phyloP scores from a whole-genome alignment of 2,888 invertebrate genomes.

The Celastrina argiolus region DNA sequence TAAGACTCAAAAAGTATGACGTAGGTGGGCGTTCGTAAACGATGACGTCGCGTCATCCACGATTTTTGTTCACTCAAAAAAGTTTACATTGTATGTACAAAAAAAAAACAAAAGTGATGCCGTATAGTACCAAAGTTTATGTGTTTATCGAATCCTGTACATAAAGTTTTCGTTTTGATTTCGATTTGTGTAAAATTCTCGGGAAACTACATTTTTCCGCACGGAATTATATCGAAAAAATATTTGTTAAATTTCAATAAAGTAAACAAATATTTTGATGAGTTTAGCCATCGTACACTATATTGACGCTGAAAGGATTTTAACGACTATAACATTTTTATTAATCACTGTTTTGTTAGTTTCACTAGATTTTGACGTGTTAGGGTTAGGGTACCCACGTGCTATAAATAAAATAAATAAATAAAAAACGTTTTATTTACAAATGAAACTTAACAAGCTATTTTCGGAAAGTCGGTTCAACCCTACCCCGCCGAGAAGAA shows the following conservation, averaged over 20 bases:
- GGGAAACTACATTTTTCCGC: neutral
- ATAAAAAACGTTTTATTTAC: no score
- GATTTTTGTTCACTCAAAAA: no score
- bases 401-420: no score
- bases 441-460: no score
- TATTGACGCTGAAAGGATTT: neutral
- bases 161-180: neutral
- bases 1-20: no score
- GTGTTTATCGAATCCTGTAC: neutral
- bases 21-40: no score
- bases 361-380: neutral
- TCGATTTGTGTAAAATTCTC: neutral
- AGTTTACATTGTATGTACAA: neutral
- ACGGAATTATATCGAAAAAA: no score
- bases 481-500: no score
- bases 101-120: neutral
- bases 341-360: neutral
- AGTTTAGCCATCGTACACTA: neutral
- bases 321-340: neutral
- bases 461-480: no score
- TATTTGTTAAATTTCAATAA: no score
- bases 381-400: no score
- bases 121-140: neutral
- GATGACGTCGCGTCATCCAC: no score
- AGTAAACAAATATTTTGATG: constrained; percentile 9